These are phyloP conservation scores for Promerops cafer DNA, from an alignment of 2,113 vertebrate species.

Conservation along the genomic window DNA sequence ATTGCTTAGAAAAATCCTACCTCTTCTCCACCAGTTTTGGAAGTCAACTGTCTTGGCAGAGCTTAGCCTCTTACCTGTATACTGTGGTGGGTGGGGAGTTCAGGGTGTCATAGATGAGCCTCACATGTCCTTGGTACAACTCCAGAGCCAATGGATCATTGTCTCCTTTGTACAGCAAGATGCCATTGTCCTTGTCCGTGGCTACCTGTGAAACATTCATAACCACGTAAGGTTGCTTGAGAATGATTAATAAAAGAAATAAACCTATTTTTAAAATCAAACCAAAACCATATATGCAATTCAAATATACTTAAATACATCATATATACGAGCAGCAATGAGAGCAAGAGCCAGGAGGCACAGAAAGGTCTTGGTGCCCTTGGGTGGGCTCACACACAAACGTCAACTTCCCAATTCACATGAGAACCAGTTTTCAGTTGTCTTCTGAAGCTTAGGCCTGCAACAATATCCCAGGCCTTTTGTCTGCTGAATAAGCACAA, in stretches of 20 bases:
- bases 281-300: background rate
- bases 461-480: background rate
- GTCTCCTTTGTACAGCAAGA: slow-evolving; percentile 92
- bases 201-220: slow-evolving; percentile 79
- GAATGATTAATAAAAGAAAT: background rate
- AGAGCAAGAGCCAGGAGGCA: background rate
- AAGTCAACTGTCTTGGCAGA: background rate
- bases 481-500: background rate
- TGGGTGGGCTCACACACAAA: background rate
- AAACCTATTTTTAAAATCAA: background rate
- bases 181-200: slow-evolving; percentile 92
- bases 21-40: background rate
- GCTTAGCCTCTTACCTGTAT: slow-evolving; percentile 79
- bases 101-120: slow-evolving; percentile 90
- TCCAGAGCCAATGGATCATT: slow-evolving; percentile 93
- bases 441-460: background rate
- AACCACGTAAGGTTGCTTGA: background rate
- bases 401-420: background rate
- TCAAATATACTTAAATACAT: background rate
- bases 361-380: background rate
- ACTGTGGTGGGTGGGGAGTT: slow-evolving; percentile 91
- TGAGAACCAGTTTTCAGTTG: background rate
- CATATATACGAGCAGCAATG: background rate
- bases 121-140: slow-evolving; percentile 93
- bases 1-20: background rate